A percentile compares a stretch with the other conserved stretches of the same genome.
Conservation (phyloP, 30 jellyfish, hydroid and myxozoan genomes). For the Aurelia coerulea region DNA sequence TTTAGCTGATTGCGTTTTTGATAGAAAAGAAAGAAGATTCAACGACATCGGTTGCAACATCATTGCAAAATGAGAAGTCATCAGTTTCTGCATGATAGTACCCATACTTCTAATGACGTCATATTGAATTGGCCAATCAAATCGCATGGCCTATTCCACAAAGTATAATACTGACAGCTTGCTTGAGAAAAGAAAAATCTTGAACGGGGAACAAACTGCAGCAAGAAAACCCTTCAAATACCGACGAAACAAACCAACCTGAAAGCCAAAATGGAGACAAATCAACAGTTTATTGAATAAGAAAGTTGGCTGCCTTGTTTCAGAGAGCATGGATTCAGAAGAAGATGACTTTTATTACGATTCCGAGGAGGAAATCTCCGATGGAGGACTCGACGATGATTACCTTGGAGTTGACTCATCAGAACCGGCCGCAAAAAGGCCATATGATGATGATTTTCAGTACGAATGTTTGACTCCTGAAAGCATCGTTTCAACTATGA, state of each 20-base stretch:
- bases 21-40: too few species aligned
- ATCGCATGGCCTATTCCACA: slow-evolving; percentile 32
- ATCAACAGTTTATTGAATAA: background rate
- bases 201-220: background rate
- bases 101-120: slow-evolving; percentile 75
- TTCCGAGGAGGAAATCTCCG: slow-evolving; percentile 85
- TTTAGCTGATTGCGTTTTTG: too few species aligned
- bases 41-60: background rate
- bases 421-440: slow-evolving; percentile 91
- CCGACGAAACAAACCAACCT: too few species aligned
- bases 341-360: slow-evolving; percentile 88
- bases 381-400: slow-evolving; percentile 85
- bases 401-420: slow-evolving; percentile 87
- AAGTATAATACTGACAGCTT: slow-evolving; percentile 52
- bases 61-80: background rate
- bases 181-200: background rate
- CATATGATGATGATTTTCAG: slow-evolving; percentile 92
- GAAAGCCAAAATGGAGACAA: background rate
- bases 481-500: slow-evolving; percentile 89
- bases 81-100: slow-evolving; percentile 50
- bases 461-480: slow-evolving; percentile 97
- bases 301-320: background rate
- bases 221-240: background rate
- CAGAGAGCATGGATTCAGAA: slow-evolving; percentile 86
- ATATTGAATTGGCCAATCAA: slow-evolving; percentile 56